Conservation (phyloP, 2,888 invertebrate species). For the Rhopalosiphum nymphaeae region DNA sequence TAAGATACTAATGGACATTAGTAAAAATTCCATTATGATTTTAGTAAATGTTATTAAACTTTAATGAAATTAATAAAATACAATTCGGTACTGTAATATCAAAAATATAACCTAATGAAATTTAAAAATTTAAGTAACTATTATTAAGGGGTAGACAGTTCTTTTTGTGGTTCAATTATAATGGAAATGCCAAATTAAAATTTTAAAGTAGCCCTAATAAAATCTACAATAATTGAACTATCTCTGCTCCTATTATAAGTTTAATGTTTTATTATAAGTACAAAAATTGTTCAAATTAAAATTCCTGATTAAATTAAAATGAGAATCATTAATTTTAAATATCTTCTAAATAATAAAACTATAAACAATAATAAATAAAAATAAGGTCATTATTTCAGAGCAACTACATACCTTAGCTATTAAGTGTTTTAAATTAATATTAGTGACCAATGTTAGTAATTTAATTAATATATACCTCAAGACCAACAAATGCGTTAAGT, state of each 20-base stretch:
- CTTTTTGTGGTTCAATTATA: neutral
- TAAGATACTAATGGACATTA: neutral
- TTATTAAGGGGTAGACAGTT: neutral
- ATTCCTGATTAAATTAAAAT: neutral
- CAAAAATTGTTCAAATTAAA: neutral
- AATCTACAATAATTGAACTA: neutral
- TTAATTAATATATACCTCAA: slow-evolving; percentile 69
- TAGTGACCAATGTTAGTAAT: neutral
- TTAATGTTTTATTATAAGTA: neutral
- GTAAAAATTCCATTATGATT: neutral
- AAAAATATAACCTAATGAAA: neutral
- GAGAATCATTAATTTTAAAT: neutral
- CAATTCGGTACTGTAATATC: neutral
- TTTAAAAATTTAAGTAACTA: neutral
- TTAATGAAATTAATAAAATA: neutral
- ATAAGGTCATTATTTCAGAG: neutral
- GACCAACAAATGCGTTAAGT: slow-evolving; percentile 80
- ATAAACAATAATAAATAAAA: neutral
- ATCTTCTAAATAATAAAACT: neutral
- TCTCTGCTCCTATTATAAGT: neutral
- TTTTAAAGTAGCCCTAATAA: neutral
- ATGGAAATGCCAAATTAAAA: neutral
- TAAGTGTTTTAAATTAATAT: neutral
- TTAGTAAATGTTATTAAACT: neutral
- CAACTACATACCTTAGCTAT: neutral